phyloP scores from a whole-genome alignment of 2,797 vertebrate species.

The Mionectes olivaceus region DNA sequence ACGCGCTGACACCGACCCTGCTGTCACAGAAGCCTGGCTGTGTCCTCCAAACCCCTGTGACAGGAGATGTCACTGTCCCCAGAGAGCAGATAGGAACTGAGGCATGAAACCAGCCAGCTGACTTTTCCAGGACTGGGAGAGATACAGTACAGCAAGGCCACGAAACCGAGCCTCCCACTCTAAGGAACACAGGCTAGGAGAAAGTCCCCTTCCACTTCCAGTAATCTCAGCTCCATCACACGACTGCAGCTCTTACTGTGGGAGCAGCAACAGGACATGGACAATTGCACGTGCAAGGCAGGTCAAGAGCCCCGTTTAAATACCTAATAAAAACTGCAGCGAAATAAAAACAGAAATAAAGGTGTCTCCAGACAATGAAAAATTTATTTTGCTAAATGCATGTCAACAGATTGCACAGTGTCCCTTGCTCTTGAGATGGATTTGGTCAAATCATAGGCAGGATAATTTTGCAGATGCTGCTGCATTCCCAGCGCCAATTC shows the following conservation, averaged over 20 bases:
- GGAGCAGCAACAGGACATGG: not conserved
- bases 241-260: not conserved
- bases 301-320: not conserved
- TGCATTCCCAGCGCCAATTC: not conserved
- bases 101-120: not conserved
- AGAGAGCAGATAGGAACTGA: not conserved
- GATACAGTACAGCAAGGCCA: not conserved
- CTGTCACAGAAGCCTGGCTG: not conserved
- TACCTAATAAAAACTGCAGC: not conserved
- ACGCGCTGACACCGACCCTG: fast-evolving
- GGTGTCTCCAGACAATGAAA: not conserved
- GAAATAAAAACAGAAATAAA: not conserved
- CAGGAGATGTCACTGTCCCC: not conserved
- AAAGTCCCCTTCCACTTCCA: not conserved
- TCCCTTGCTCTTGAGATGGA: not conserved
- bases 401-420: not conserved
- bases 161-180: not conserved
- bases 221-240: not conserved
- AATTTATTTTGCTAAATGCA: not conserved
- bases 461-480: not conserved
- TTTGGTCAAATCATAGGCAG: not conserved
- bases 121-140: not conserved
- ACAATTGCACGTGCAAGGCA: not conserved
- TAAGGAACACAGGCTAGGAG: not conserved
- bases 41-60: not conserved